Conservation (phyloP, 2,113 vertebrate species). For the Corythornis cristatus region DNA sequence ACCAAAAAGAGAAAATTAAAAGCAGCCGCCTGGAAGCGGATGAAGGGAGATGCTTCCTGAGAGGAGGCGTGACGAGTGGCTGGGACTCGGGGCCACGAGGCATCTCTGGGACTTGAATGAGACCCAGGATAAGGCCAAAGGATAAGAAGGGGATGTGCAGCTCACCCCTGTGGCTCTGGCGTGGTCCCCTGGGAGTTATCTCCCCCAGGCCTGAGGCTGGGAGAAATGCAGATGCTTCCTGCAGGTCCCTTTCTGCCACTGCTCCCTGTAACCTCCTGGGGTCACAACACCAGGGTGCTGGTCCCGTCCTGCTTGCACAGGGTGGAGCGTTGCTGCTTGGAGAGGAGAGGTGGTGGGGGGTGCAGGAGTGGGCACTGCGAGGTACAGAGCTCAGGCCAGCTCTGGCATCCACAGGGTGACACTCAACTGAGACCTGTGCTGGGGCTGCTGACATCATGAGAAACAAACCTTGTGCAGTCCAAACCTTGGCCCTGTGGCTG, state of each 20-base stretch:
- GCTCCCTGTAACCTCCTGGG: fast-evolving
- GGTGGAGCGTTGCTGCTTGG: too few relatives aligned
- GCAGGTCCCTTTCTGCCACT: constrained; percentile 23
- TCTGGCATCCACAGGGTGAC: fast-evolving
- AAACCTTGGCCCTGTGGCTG: fast-evolving
- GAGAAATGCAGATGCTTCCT: constrained; percentile 78
- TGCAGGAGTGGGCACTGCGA: fast-evolving
- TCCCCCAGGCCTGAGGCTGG: constrained; percentile 37
- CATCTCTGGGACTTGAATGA: not conserved
- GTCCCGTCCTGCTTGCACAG: fast-evolving
- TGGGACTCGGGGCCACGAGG: not conserved
- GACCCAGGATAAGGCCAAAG: not conserved
- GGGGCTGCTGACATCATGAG: not conserved
- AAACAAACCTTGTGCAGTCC: not conserved
- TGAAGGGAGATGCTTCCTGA: constrained; percentile 14
- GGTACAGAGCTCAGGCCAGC: not conserved
- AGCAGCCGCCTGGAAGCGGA: constrained; percentile 10
- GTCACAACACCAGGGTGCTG: not conserved
- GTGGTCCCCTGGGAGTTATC: not conserved
- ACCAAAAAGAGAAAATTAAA: constrained; percentile 52
- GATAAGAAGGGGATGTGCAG: not conserved
- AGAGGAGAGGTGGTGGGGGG: fast-evolving
- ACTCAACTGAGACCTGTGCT: fast-evolving
- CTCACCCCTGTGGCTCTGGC: fast-evolving
- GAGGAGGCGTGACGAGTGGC: fast-evolving